Evolutionary conservation across 2,113 vertebrate genomes (phyloP).

Genomic region (Paedocypris sp.): DNA sequence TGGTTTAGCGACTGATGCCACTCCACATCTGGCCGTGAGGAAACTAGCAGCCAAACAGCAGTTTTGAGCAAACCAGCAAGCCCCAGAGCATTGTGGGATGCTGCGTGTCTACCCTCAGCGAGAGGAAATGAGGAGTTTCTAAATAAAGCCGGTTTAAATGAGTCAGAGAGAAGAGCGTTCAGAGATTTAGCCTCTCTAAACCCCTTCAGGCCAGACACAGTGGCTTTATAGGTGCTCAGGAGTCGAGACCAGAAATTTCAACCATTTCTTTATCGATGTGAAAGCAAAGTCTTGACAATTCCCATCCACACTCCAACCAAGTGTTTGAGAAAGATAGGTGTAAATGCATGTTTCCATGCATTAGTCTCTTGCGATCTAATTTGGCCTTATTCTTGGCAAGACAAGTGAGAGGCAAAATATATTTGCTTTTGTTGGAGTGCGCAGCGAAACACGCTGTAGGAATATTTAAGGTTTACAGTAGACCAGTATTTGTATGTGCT

Average conservation of each 20-base stretch:
- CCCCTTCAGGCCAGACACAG: slow-evolving; percentile 17
- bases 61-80: slow-evolving; percentile 6
- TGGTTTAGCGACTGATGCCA: background rate
- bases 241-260: background rate
- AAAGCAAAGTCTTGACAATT: background rate
- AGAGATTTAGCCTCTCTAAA: background rate
- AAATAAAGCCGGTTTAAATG: slow-evolving; percentile 30
- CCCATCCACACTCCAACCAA: background rate
- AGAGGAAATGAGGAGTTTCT: slow-evolving; percentile 32
- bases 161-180: slow-evolving; percentile 1
- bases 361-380: slow-evolving; percentile 10
- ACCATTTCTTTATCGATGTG: background rate
- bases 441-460: slow-evolving; percentile 7
- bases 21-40: background rate
- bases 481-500: background rate
- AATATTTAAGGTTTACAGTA: slow-evolving; percentile 4
- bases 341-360: background rate
- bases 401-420: background rate
- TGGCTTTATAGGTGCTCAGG: background rate
- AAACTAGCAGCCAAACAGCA: background rate
- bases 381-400: background rate
- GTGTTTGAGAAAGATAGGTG: background rate
- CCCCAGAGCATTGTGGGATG: slow-evolving; percentile 19
- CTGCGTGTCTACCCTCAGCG: slow-evolving; percentile 9
- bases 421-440: slow-evolving; percentile 14